phyloP scores from a whole-genome alignment of 2,113 vertebrate species.

The Monopterus albus region DNA sequence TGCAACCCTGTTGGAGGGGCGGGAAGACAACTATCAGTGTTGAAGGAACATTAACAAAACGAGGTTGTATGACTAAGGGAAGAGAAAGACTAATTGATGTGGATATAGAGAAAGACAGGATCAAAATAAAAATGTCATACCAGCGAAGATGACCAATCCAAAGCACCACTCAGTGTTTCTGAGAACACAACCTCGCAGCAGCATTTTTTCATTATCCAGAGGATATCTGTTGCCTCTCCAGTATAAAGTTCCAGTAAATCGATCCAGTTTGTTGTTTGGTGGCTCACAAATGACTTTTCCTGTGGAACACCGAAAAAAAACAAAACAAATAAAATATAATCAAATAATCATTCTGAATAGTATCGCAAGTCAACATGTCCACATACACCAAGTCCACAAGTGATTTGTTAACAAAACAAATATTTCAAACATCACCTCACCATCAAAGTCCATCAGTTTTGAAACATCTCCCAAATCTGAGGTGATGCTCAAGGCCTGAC shows the following conservation, averaged over 20 bases:
- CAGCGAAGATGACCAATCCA: conserved; percentile 93
- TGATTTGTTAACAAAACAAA: not conserved
- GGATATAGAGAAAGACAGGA: too few species aligned
- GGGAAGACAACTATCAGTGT: not conserved
- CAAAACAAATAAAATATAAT: not conserved
- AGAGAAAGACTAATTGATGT: conserved; percentile 1
- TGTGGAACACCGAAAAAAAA: conserved; percentile 13
- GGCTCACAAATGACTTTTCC: conserved; percentile 85
- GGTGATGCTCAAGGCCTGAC: conserved; percentile 88
- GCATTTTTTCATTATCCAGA: conserved; percentile 91
- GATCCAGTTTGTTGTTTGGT: conserved; percentile 95
- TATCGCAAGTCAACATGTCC: not conserved
- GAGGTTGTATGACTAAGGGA: not conserved
- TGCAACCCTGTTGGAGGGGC: conserved; percentile 63
- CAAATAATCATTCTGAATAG: not conserved
- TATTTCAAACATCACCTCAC: conserved; percentile 79
- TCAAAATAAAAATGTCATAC: conserved; percentile 64
- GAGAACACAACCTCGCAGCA: conserved; percentile 92
- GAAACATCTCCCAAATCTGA: conserved; percentile 85
- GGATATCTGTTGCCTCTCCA: conserved; percentile 88
- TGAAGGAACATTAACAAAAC: not conserved
- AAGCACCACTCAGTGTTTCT: conserved; percentile 95
- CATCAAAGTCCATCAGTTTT: conserved; percentile 87
- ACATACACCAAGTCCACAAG: not conserved
- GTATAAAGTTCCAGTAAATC: conserved; percentile 87